These are phyloP conservation scores for Drosophila ananassae DNA, from an alignment of 1,140 invertebrate genomes.

Conservation along the genomic window DNA sequence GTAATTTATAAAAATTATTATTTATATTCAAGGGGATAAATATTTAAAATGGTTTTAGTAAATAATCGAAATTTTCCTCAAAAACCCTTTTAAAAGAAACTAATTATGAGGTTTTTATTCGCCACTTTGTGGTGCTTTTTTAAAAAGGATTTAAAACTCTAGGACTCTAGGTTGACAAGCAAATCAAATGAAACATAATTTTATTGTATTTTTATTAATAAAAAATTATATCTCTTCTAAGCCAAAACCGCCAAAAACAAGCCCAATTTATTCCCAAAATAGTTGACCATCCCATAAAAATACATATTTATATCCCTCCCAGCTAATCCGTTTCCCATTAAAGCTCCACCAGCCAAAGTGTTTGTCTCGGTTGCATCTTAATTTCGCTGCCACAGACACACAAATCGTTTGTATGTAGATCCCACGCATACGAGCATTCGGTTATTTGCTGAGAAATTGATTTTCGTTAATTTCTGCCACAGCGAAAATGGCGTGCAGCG, in stretches of 20 bases:
- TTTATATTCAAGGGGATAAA: neutral
- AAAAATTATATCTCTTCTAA: too few relatives aligned
- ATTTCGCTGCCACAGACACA: slow-evolving; percentile 34
- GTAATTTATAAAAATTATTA: neutral
- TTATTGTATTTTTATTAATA: too few relatives aligned
- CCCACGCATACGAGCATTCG: neutral
- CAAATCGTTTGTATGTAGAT: neutral
- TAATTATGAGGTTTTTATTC: too few relatives aligned
- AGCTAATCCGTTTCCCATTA: slow-evolving; percentile 42
- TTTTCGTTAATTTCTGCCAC: slow-evolving; percentile 60
- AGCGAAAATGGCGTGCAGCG: slow-evolving; percentile 70
- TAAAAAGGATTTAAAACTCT: too few relatives aligned
- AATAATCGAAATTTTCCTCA: too few relatives aligned
- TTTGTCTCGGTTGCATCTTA: slow-evolving; percentile 42
- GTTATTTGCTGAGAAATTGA: slow-evolving; percentile 61
- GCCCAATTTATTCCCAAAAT: neutral
- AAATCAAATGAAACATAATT: too few relatives aligned
- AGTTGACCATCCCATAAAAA: slow-evolving; percentile 6
- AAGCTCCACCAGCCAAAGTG: slow-evolving; percentile 34
- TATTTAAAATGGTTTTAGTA: too few relatives aligned
- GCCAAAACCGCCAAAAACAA: too few relatives aligned
- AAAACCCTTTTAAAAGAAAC: too few relatives aligned
- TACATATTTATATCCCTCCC: too few relatives aligned
- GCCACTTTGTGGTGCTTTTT: too few relatives aligned
- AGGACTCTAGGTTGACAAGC: too few relatives aligned